These are phyloP conservation scores for Athrips mouffetella DNA, from an alignment of 2,888 invertebrate species.

Conservation along the genomic window DNA sequence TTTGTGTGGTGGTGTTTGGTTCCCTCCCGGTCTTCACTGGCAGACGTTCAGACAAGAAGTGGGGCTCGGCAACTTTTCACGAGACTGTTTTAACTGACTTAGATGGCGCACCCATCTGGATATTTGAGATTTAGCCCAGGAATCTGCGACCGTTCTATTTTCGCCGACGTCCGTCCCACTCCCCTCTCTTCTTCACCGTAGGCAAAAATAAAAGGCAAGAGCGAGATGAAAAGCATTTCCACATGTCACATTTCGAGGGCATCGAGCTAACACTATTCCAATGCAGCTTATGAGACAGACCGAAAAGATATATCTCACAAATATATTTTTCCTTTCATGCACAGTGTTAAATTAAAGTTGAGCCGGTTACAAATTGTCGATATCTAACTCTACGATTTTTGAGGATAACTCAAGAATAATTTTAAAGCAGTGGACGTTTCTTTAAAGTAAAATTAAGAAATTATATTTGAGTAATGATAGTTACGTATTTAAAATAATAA, in stretches of 20 bases:
- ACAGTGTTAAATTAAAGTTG: no score
- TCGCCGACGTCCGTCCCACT: slow-evolving; percentile 60
- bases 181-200: slow-evolving; percentile 48
- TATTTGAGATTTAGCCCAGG: slow-evolving; percentile 81
- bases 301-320: slow-evolving; percentile 7
- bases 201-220: slow-evolving; percentile 39
- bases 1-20: slow-evolving; percentile 82
- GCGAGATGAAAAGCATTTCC: slow-evolving; percentile 51
- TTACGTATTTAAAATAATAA: no score
- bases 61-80: slow-evolving; percentile 83
- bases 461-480: no score
- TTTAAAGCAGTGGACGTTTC: no score
- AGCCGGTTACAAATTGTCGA: no score
- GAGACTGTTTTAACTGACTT: slow-evolving; percentile 85
- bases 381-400: neutral
- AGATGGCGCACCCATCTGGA: slow-evolving; percentile 84
- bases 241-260: slow-evolving; percentile 35
- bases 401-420: no score
- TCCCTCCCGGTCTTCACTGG: slow-evolving; percentile 84
- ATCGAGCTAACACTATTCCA: slow-evolving; percentile 56
- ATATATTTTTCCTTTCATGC: neutral
- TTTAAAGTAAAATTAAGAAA: no score
- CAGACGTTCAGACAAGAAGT: slow-evolving; percentile 88
- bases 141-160: slow-evolving; percentile 78
- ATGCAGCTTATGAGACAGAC: slow-evolving; percentile 27